phyloP scores from a whole-genome alignment of 37 sponge, comb jelly and placozoan species.

The Aphrocallistes beatrix region DNA sequence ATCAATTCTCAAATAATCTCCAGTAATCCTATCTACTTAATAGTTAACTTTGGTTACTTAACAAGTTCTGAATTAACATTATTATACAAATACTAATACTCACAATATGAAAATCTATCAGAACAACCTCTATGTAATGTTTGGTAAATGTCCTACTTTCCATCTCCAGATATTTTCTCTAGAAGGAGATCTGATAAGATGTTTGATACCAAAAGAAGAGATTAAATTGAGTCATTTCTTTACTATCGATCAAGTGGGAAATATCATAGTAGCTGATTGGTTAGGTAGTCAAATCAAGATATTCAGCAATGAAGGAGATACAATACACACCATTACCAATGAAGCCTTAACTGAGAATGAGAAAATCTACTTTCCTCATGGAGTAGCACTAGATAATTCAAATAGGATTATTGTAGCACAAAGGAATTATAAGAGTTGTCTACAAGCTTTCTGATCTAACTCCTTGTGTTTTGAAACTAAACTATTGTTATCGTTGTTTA shows the following conservation, averaged over 20 bases:
- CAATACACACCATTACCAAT: neutral
- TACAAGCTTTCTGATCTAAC: neutral
- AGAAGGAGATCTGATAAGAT: neutral
- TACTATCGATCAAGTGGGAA: neutral
- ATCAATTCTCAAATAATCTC: no score
- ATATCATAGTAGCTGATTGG: neutral
- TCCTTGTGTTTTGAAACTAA: no score
- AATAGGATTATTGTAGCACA: slow-evolving; percentile 17
- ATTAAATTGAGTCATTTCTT: neutral
- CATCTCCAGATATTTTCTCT: neutral
- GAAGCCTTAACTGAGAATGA: neutral
- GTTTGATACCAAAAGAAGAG: neutral
- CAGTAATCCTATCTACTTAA: no score
- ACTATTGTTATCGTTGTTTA: no score
- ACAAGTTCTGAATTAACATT: no score
- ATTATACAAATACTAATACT: neutral
- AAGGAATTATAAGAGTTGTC: neutral
- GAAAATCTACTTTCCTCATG: neutral
- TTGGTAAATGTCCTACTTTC: neutral
- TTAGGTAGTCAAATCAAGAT: neutral
- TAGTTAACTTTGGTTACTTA: no score
- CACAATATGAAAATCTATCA: neutral
- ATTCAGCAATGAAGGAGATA: neutral
- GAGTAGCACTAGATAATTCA: neutral
- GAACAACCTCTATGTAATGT: neutral